Evolutionary conservation across 2,888 invertebrate species (phyloP).

Genomic region (Eupelmus urozonus): DNA sequence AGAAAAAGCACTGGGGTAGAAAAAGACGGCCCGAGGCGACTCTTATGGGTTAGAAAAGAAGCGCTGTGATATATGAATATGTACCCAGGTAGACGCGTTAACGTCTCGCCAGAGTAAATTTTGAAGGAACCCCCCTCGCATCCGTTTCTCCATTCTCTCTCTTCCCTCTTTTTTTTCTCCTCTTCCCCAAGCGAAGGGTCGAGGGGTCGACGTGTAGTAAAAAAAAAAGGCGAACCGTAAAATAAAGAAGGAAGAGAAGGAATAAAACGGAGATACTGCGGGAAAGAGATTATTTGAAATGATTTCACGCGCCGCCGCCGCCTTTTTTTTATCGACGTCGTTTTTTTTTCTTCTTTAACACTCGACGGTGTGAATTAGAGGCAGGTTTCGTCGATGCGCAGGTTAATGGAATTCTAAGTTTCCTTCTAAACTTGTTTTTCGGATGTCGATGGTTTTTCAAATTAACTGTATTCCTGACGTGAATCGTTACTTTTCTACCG

Average conservation of each 20-base stretch:
- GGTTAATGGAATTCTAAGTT: constrained; percentile 40
- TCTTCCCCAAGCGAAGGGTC: too few relatives aligned
- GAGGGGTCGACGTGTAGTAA: constrained; percentile 20
- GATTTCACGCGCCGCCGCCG: constrained; percentile 34
- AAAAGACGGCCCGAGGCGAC: constrained; percentile 58
- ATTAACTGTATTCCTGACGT: background rate
- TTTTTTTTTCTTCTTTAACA: constrained; percentile 22
- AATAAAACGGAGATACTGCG: constrained; percentile 51
- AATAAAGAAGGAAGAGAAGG: constrained; percentile 44
- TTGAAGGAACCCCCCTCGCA: constrained; percentile 69
- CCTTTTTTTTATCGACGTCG: constrained; percentile 47
- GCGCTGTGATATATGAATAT: constrained; percentile 62
- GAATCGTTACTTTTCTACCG: constrained; percentile 19
- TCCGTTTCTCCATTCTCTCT: constrained; percentile 57
- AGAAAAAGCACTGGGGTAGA: background rate
- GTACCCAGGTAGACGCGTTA: constrained; percentile 60
- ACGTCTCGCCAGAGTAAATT: constrained; percentile 68
- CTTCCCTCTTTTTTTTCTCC: constrained; percentile 17
- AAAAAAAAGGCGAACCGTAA: constrained; percentile 49
- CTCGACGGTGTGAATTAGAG: constrained; percentile 4
- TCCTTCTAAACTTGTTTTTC: constrained; percentile 42
- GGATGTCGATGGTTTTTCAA: constrained; percentile 30
- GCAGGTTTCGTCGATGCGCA: background rate
- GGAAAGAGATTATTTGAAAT: constrained; percentile 51
- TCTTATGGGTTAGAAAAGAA: constrained; percentile 35